Evolutionary conservation across 2,888 invertebrate genomes (phyloP), one percentile per base, ranked within the genome.

Genomic region (Xanthia icteritia): DNA sequence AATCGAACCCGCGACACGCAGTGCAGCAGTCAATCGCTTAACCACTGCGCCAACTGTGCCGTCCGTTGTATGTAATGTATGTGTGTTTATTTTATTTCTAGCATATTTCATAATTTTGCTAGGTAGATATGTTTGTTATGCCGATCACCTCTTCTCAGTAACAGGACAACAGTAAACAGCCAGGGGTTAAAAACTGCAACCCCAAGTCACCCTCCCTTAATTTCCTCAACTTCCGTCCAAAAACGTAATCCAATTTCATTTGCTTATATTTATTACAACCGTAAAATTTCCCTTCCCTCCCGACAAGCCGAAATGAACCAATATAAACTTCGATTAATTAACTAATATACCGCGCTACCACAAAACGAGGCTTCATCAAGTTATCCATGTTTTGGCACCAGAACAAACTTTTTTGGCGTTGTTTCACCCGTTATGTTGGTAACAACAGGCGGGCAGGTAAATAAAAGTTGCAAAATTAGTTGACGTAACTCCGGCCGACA

Each of bases 381-480:
- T 82, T 68, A 84, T 79, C 72, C 88, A 86, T 88, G 88, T 88
- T 88, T 84, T 84, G 73, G 71, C 82, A 76, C 66, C 77, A 63
- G 61, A 80, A 68, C 75, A 81, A 87, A 88, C 85, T 88, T 87
- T 88, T 88, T 79, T 86, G 75, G 73, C 73, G 31, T 83, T 86
- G 81, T 85, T 84, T 80, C 67, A 85, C 76, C 80, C 80, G 87
- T 88, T 88, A 73, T 88, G 81, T 73, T 70, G 58, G 79, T 61
- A 82, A 84, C 79, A 81, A 79, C 88, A 83, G 87, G 56, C 83
- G 73, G 88, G 39, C 83, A 83, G 86, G 88, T 85, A 80, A 82
- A 89, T 87, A 87, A 87, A 87, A 87, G 87, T 87, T 89, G 73
- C 77, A 42, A 83, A 87, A 87, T 87, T 87, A 87, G 86, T 87